phyloP scores from a whole-genome alignment of 2,797 vertebrate genomes.

The Malurus leucopterus region DNA sequence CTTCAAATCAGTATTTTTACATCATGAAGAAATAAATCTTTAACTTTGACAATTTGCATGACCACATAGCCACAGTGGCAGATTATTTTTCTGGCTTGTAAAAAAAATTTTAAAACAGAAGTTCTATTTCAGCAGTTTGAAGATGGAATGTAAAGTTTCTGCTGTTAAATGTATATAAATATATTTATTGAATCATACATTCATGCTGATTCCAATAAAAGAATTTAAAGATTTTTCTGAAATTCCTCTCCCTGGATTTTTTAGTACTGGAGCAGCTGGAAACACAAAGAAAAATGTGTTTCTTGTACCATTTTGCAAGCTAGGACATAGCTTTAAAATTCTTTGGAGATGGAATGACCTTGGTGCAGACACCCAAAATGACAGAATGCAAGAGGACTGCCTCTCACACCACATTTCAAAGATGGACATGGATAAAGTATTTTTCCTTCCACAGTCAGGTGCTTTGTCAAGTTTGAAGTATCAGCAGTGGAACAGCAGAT shows the following conservation, averaged over 20 bases:
- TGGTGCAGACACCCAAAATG: neutral
- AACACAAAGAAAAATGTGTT: neutral
- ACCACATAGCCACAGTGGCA: conserved; percentile 80
- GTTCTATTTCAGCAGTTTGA: conserved; percentile 72
- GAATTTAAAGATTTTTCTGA: conserved; percentile 88
- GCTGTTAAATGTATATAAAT: conserved; percentile 94
- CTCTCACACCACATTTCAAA: neutral
- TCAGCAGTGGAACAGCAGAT: neutral
- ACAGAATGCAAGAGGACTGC: neutral
- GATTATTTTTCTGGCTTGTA: conserved; percentile 95
- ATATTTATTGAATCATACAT: conserved; percentile 97
- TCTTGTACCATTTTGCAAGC: neutral
- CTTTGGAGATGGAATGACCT: neutral
- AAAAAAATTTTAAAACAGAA: conserved; percentile 76
- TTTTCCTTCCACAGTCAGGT: neutral
- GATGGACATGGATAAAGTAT: neutral
- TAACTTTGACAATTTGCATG: conserved; percentile 87
- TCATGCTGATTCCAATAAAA: conserved; percentile 90
- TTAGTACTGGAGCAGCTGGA: neutral
- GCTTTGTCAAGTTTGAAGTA: neutral
- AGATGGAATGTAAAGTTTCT: conserved; percentile 95
- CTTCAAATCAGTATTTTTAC: conserved; percentile 80
- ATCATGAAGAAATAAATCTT: conserved; percentile 75
- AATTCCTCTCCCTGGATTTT: conserved; percentile 59
- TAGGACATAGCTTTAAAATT: neutral